phyloP scores from a whole-genome alignment of 2,797 vertebrate species.

The Erithacus rubecula region DNA sequence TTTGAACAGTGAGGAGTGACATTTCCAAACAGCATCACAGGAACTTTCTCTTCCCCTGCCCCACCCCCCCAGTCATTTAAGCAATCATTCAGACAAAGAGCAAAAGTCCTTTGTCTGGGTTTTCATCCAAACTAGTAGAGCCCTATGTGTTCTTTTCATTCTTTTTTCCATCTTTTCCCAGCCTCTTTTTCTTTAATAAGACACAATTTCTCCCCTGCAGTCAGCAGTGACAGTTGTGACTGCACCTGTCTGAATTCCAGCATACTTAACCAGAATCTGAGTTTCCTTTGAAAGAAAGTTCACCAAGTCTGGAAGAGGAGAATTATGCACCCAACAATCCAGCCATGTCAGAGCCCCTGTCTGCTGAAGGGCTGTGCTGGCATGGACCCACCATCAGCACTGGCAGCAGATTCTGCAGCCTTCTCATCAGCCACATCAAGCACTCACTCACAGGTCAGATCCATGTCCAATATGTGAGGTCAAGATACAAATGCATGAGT shows the following conservation, averaged over 20 bases:
- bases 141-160: not conserved
- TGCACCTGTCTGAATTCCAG: not conserved
- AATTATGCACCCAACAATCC: not conserved
- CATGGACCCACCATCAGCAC: not conserved
- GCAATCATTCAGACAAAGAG: not conserved
- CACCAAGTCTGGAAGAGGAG: not conserved
- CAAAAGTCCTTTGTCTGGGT: not conserved
- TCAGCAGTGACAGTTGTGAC: not conserved
- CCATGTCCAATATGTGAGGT: rapidly evolving
- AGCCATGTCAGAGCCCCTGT: not conserved
- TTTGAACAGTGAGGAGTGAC: constrained; percentile 22
- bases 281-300: not conserved
- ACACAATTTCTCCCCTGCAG: not conserved
- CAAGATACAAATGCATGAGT: rapidly evolving
- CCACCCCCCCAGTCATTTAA: not conserved
- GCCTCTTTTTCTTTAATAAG: not conserved
- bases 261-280: not conserved
- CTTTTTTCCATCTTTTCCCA: not conserved
- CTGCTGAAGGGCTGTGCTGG: not conserved
- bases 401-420: not conserved
- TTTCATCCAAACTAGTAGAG: not conserved
- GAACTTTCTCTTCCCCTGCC: not conserved
- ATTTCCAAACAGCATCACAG: not conserved
- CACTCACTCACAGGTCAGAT: not conserved
- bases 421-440: not conserved